phyloP scores from a whole-genome alignment of 2,113 vertebrate species.

The Arizona elegans region DNA sequence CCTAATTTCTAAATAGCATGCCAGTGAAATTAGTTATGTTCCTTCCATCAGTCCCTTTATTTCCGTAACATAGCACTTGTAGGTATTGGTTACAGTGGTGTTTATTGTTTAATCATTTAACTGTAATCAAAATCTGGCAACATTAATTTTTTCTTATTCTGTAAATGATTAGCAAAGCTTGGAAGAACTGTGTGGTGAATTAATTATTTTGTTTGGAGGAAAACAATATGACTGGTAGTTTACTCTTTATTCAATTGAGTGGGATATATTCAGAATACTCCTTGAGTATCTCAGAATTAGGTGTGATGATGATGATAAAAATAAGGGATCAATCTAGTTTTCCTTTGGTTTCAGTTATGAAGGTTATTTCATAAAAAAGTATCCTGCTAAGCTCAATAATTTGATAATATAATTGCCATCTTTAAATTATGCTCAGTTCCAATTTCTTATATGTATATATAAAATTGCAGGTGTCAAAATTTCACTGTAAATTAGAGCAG shows the following conservation, averaged over 20 bases:
- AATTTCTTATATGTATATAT: neutral
- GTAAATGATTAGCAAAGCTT: neutral
- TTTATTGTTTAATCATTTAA: neutral
- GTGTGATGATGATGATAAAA: neutral
- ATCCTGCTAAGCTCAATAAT: fast-evolving
- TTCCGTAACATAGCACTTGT: neutral
- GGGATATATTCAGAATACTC: neutral
- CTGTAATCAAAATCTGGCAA: neutral
- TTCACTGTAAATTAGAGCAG: neutral
- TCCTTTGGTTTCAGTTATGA: slow-evolving; percentile 1
- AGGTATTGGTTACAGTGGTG: neutral
- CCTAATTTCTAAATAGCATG: neutral
- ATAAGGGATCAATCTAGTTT: neutral
- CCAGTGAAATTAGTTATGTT: neutral
- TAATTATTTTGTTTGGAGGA: neutral
- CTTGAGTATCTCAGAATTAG: neutral
- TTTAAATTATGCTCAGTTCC: neutral
- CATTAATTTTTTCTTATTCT: neutral
- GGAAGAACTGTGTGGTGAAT: neutral
- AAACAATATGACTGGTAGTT: neutral
- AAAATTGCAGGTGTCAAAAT: neutral
- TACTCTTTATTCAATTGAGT: neutral
- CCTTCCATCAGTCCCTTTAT: neutral
- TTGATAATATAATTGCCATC: neutral
- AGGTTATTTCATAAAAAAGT: slow-evolving; percentile 13